A percentile compares a stretch with the other conserved stretches of the same genome.
Conservation (phyloP, 1,140 invertebrate genomes). For the Leptinotarsa lineolata region DNA sequence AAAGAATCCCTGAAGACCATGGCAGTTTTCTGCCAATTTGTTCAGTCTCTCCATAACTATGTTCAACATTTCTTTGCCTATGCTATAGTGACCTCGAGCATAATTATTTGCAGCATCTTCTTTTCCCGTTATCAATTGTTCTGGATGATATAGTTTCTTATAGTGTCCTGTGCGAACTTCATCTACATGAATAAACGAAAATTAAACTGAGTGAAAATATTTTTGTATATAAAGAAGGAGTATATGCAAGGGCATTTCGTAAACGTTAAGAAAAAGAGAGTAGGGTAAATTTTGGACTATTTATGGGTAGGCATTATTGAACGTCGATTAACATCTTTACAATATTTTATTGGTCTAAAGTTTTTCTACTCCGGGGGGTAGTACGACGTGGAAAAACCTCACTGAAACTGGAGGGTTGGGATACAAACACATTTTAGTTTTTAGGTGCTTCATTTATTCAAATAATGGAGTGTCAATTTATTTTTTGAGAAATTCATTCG, state of each 20-base stretch:
- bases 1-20: constrained; percentile 73
- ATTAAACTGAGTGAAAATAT: constrained; percentile 1
- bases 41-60: constrained; percentile 67
- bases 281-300: background rate
- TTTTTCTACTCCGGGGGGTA: too few species aligned
- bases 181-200: constrained; percentile 54
- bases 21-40: constrained; percentile 64
- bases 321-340: too few species aligned
- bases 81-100: constrained; percentile 81
- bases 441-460: too few species aligned
- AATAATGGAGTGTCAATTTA: too few species aligned
- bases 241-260: background rate
- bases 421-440: too few species aligned
- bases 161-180: constrained; percentile 77
- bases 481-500: too few species aligned
- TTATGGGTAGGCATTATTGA: too few species aligned
- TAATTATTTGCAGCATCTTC: constrained; percentile 89
- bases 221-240: background rate
- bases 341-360: too few species aligned
- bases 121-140: constrained; percentile 77
- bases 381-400: too few species aligned
- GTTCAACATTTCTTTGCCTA: constrained; percentile 71
- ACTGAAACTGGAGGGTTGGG: too few species aligned
- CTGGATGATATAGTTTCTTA: constrained; percentile 75
- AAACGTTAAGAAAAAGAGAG: too few species aligned